Evolutionary conservation across 2,113 vertebrate genomes (phyloP), one percentile per base, ranked within the genome.

Genomic region (Andinoacara biseriatus): DNA sequence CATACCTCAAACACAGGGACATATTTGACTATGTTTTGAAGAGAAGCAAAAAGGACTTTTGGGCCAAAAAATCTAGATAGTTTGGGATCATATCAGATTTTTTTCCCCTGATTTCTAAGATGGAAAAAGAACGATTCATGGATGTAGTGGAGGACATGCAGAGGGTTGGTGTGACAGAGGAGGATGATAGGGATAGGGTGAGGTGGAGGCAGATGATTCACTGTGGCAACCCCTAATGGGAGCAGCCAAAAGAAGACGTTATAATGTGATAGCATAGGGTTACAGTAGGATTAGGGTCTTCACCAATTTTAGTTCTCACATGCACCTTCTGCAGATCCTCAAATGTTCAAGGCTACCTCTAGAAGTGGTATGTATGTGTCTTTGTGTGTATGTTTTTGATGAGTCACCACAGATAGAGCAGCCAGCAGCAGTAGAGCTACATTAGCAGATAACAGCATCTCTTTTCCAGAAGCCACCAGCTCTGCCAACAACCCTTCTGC

Each of bases 341-440:
- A 52, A 72, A 72, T 52, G 63, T 69, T 67, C 40, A 49, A 67
- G 24, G 18, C 6, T 11, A 7, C 65, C 46, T 87, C 79, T 81
- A 72, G 33, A 78, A 61, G 33, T 49, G 49, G 31, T 4, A 3
- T 46, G 13, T 65, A 14, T 10, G 18, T 24, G n/a, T 69, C 29
- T 86, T 20, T 49, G 7, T 69, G 15, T 86, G 78, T 77, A 56
- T 6, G 59, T 82, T 91, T 91, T 74, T 89, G 88, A 91, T 91
- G 93, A 94, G 90, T 91, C 91, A 91, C 83, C 90, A 86, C 82
- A 80, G 88, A 91, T 9, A 40, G 74, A 88, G 84, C 78, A 87
- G 78, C 83, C 76, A 46, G 76, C 85, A 87, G 86, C 67, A 46
- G 83, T 67, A 72, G 31, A 79, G 88, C 86, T 61, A 88, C 83